Conservation (phyloP, 1,140 invertebrate genomes). For the Maniola jurtina region DNA sequence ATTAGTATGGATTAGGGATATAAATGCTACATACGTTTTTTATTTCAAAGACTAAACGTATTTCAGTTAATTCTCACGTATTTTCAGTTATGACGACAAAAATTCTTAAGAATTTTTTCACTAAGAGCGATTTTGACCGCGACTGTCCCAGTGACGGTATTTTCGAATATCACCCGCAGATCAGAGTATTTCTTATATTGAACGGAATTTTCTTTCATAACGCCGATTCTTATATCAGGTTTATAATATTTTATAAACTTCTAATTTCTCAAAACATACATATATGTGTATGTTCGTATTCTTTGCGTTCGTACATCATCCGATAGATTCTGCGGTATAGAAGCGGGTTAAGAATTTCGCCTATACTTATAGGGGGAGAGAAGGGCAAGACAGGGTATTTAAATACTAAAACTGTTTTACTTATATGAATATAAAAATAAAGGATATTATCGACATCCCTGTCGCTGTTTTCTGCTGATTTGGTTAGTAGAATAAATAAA, state of each 20-base stretch:
- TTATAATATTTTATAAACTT: no score
- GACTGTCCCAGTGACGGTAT: constrained; percentile 35
- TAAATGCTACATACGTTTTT: background rate
- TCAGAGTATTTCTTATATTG: constrained; percentile 37
- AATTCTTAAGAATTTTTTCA: constrained; percentile 32
- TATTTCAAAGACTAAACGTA: background rate
- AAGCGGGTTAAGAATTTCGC: no score
- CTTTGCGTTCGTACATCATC: no score
- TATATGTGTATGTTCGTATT: background rate
- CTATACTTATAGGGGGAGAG: no score
- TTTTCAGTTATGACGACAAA: background rate
- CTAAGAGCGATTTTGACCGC: constrained; percentile 41
- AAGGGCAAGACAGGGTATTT: background rate
- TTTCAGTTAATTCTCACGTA: background rate
- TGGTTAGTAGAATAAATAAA: no score
- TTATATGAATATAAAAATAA: no score
- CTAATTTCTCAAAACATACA: background rate
- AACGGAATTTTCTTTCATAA: constrained; percentile 57
- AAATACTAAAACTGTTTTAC: background rate
- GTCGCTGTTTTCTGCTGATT: no score
- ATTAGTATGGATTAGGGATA: no score
- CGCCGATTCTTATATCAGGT: constrained; percentile 41
- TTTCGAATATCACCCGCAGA: constrained; percentile 51
- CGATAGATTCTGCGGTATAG: no score
- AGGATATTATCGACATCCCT: no score